Conservation (phyloP, 2,797 vertebrate species). For the Poecilia gillii region DNA sequence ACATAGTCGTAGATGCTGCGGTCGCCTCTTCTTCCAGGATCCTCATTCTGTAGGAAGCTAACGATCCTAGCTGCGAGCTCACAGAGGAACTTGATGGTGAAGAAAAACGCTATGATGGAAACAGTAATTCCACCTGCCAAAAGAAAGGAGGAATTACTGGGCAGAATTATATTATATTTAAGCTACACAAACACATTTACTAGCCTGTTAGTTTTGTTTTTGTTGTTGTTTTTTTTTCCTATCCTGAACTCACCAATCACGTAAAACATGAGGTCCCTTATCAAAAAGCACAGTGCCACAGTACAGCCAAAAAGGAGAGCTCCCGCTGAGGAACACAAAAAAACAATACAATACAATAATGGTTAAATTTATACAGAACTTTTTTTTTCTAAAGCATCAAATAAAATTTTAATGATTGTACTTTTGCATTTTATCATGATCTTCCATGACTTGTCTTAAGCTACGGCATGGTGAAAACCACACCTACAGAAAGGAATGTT, state of each 20-base stretch:
- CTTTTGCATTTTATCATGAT: not conserved
- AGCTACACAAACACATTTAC: not conserved
- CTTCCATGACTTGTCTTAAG: not conserved
- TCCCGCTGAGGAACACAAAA: conserved; percentile 80
- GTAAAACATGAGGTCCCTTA: conserved; percentile 99
- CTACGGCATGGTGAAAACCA: not conserved
- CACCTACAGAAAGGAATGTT: not conserved
- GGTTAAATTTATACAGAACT: not conserved
- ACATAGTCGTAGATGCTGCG: conserved; percentile 99
- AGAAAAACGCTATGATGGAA: conserved; percentile 98
- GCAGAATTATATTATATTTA: not conserved
- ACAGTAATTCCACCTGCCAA: conserved; percentile 96
- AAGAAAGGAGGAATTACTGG: conserved; percentile 6
- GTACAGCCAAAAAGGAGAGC: conserved; percentile 95
- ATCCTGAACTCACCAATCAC: conserved; percentile 92
- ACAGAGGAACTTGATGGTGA: conserved; percentile 99
- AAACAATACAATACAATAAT: conserved; percentile 5
- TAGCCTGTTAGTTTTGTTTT: not conserved
- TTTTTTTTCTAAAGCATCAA: not conserved
- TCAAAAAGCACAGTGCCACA: conserved; percentile 88
- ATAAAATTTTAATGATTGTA: not conserved
- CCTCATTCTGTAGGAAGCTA: conserved; percentile 99
- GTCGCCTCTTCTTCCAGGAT: conserved; percentile 93
- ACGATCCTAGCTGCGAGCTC: conserved; percentile 97
- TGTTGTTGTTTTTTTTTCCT: not conserved